Base-by-base conservation (phyloP, 1,140 invertebrate species). In the Drosophila trapezifrons region DNA sequence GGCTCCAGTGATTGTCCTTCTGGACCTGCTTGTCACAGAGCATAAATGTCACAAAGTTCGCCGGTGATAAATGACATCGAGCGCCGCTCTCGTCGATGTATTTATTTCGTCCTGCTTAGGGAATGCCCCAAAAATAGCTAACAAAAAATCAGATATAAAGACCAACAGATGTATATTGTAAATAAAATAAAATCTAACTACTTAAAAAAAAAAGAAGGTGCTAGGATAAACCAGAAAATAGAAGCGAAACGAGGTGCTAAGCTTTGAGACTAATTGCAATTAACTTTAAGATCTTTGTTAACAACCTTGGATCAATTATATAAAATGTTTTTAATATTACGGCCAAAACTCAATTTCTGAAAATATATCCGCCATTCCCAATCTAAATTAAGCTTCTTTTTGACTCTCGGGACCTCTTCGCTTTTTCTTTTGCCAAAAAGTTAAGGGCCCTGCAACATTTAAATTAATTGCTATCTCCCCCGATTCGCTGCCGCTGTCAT, bases 31-130 rank as follows among this genome's bases (percentile, higher is more conserved):
- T 84, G 84, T 84, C 77, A 64, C 63, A 62, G 57, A 59, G 56
- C 69, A 80, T 89, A 89, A 84, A 80, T 89, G 84, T 89, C 84
- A 89, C 32, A 89, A 89, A 89, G 84, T 84, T 89, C 63, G 47
- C 46, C 59, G 63, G 67, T 89, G 75, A 89, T 83, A 89, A 89
- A 89, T 89, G 84, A 84, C 73, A 78, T 64, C 40, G 58, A 51
- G 52, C 37, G 49, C 54, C 32, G 45, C 45, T 75, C 49, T 78
- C 32, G 66, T 51, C 63, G 62, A 65, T 72, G 64, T 66, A 63
- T 63, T 77, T 67, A 78, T 78, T 73, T 67, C 45, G 9, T 3
- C 52, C 27, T n/a, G 66, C 46, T 54, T 27, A 20, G 37, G 66
- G 25, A 18, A 25, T 18, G 18, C 8, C 15, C 6, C 2, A 25